phyloP scores from a whole-genome alignment of 2,797 vertebrate species.

The Cuniculus paca region DNA sequence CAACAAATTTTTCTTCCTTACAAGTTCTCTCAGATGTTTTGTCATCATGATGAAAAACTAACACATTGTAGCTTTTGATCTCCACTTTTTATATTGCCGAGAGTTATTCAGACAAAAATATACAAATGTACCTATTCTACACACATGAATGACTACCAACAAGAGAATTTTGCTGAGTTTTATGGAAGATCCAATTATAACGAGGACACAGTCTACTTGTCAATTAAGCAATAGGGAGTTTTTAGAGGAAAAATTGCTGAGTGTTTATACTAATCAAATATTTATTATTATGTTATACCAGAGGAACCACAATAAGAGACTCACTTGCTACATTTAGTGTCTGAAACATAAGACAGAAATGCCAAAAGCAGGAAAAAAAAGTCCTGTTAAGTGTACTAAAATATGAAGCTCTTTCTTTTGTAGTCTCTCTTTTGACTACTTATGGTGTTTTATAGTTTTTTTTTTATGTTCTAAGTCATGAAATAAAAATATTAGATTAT shows the following conservation, averaged over 20 bases:
- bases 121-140: not conserved
- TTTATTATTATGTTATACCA: not conserved
- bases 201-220: not conserved
- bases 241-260: not conserved
- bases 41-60: not conserved
- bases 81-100: not conserved
- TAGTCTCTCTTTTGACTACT: not conserved
- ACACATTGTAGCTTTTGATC: constrained; percentile 7
- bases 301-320: not conserved
- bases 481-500: constrained; percentile 26
- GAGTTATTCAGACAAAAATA: constrained; percentile 21
- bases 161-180: constrained; percentile 43
- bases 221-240: not conserved
- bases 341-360: constrained; percentile 1
- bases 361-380: not conserved
- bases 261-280: constrained; percentile 6
- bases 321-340: not conserved
- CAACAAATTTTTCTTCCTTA: not conserved
- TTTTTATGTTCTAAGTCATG: constrained; percentile 40
- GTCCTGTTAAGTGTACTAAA: not conserved
- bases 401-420: not conserved
- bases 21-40: not conserved
- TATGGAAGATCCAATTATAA: not conserved
- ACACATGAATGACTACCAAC: not conserved
- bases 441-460: not conserved